Base-by-base conservation (phyloP, 2,888 invertebrate species). In the Miltochrista miniata region DNA sequence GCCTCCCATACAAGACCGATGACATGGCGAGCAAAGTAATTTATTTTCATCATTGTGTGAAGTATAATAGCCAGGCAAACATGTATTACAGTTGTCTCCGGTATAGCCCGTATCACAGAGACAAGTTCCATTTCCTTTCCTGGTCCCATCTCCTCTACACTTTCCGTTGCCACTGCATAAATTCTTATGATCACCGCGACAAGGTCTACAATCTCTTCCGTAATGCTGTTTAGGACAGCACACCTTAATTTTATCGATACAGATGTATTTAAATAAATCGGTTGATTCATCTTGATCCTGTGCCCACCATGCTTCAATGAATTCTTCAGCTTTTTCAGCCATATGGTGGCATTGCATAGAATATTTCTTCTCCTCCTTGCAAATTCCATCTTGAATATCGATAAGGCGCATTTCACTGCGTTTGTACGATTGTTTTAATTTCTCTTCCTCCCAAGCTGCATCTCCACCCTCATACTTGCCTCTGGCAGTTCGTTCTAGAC, bases 381-480 rank as follows among this genome's bases (percentile, higher is more conserved):
- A 99, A 7, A 98, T 86, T 15, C 94, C 92, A 73, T 98, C 98
- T 84, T 98, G 96, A 47, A 98, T 97, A 83, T 99, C 99, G 11
- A 97, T 94, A 36, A 98, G 90, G 43, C 99, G 93, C 51, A 98
- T 95, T 92, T 98, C 98, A 81, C 98, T 97, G 9, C 93, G 95
- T 58, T 95, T 94, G 79, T 98, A 98, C 1, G 95, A 94, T 45
- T 95, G 94, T 61, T 96, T 95, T 46, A 97, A 85, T 67, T 97
- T 96, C 74, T 97, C 95, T 80, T 97, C 97, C 79, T 98, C 98
- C 97, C 98, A 98, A 5, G 96, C 97, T 0, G 97, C 94, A 80
- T 98, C 98, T 0, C 98, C 98, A 3, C 98, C 98, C 69, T 97
- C 98, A 85, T 96, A 98, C 81, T 97, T 97, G 10, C 96, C 96